phyloP scores from a whole-genome alignment of 2,888 invertebrate genomes.

The Drosophila kanekoi region DNA sequence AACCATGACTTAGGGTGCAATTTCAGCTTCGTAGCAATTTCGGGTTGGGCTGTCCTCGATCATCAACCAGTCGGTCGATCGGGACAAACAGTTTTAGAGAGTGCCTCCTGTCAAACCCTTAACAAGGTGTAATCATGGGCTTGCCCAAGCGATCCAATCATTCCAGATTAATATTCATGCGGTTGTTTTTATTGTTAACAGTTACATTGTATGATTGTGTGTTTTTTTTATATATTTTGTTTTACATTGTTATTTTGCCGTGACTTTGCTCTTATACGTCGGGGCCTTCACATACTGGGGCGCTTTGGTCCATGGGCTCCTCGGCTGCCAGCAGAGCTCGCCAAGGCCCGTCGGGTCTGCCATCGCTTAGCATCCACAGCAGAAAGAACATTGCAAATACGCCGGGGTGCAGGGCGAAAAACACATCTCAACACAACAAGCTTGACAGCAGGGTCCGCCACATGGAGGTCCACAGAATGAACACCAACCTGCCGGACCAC shows the following conservation, averaged over 20 bases:
- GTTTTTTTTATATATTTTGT: constrained; percentile 28
- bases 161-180: too few relatives aligned
- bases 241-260: constrained; percentile 51
- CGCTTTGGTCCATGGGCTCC: neutral
- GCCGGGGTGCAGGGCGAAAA: constrained; percentile 64
- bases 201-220: neutral
- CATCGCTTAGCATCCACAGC: constrained; percentile 30
- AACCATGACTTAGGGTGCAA: too few relatives aligned
- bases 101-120: too few relatives aligned
- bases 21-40: too few relatives aligned
- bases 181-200: neutral
- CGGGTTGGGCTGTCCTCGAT: too few relatives aligned
- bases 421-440: constrained; percentile 63
- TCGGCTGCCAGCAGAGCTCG: neutral
- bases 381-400: constrained; percentile 57
- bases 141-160: too few relatives aligned
- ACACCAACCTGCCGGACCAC: constrained; percentile 54
- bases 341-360: neutral
- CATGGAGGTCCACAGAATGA: constrained; percentile 63
- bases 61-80: too few relatives aligned
- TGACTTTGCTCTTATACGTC: neutral
- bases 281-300: neutral
- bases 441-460: constrained; percentile 40
- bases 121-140: too few relatives aligned
- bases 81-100: too few relatives aligned